Evolutionary conservation across 2,797 vertebrate genomes (phyloP), one percentile per base, ranked within the genome.

Genomic region (Neomorphus geoffroyi): DNA sequence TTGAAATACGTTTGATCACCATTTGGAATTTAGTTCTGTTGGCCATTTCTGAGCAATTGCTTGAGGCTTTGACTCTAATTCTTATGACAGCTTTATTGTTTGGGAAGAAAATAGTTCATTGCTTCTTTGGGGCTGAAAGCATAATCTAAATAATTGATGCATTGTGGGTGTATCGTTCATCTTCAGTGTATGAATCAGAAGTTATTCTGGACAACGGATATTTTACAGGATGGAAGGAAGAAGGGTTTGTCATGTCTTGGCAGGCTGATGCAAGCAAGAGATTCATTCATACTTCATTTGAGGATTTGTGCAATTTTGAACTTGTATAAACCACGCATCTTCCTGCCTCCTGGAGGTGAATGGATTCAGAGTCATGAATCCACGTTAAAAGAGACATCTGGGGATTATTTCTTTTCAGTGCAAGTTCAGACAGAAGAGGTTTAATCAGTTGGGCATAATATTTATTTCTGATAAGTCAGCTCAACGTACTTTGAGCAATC

Each of bases 121-220:
- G 17, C 24, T 88, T 56, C 86, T 94, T 86, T 83, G 51, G 26
- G 21, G 23, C 66, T 91, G 66, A 91, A 88, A 94, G 85, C 58
- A 19, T 95, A 79, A 83, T 80, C 86, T 93, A 89, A 96, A 91
- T 97, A 93, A 96, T 95, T 91, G 54, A 94, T 95, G 89, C n/a
- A 56, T 6, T 88, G 50, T 91, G 79, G 53, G 50, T 90, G 13
- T 71, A 48, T 83, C 50, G 53, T 93, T 39, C 30, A 35, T 77
- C 77, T 75, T 80, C 11, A 43, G 27, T 48, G 22, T 54, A 61
- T 72, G 81, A 86, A 79, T 67, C 32, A 26, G 69, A 50, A 77
- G 46, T 22, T 91, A 80, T 88, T 88, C 57, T 80, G 50, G 32
- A 74, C 37, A 85, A 28, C 14, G 6, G 28, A 54, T 69, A 58